Evolutionary conservation across 2,113 vertebrate genomes (phyloP).

Genomic region (Procavia capensis): DNA sequence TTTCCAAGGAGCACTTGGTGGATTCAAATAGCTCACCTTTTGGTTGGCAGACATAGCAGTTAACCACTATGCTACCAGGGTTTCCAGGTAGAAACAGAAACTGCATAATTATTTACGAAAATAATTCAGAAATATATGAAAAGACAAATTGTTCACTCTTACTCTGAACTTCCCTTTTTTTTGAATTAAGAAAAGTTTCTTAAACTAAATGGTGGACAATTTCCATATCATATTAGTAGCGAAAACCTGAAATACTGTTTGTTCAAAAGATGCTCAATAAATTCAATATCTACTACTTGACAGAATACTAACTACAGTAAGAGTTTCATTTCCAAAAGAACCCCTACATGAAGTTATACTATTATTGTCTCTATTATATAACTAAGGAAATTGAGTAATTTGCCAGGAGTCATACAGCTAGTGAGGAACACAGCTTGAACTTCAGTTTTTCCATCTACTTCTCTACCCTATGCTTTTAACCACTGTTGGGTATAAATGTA

Average conservation of each 20-base stretch:
- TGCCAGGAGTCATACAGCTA: not conserved
- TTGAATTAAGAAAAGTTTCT: not conserved
- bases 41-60: too few relatives aligned
- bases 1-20: too few relatives aligned
- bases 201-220: not conserved
- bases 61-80: too few relatives aligned
- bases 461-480: not conserved
- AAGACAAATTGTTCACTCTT: not conserved
- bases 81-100: not conserved
- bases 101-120: not conserved
- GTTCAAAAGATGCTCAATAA: constrained; percentile 17
- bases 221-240: not conserved
- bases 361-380: not conserved
- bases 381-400: not conserved
- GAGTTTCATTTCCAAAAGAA: not conserved
- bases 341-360: not conserved
- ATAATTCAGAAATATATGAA: not conserved
- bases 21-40: too few relatives aligned
- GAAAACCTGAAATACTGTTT: not conserved
- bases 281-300: not conserved
- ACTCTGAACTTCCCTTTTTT: not conserved
- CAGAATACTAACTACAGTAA: not conserved
- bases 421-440: not conserved
- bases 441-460: not conserved
- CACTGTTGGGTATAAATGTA: not conserved